A percentile compares a stretch with the other conserved stretches of the same genome.
Conservation (phyloP, 2,113 vertebrate genomes). For the Aplodontia rufa region DNA sequence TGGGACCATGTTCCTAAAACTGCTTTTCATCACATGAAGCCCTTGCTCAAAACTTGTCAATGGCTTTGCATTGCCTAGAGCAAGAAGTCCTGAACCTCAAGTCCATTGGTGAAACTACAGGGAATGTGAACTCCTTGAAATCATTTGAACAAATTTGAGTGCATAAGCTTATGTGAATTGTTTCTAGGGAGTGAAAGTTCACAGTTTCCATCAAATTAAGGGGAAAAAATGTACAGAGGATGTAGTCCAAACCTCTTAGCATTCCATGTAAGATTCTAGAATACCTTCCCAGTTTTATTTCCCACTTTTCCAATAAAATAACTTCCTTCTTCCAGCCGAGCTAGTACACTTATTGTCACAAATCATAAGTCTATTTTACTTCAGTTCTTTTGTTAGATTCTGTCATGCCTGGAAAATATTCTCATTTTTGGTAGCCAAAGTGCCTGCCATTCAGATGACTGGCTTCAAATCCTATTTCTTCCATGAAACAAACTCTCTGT, state of each 20-base stretch:
- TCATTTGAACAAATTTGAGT: not conserved
- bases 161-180: not conserved
- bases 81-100: not conserved
- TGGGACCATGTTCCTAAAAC: not conserved
- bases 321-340: not conserved
- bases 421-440: not conserved
- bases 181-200: not conserved
- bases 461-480: not conserved
- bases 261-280: not conserved
- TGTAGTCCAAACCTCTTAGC: not conserved
- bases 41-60: not conserved
- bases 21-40: not conserved
- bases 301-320: not conserved
- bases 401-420: not conserved
- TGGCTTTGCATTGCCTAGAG: not conserved
- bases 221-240: not conserved
- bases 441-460: not conserved
- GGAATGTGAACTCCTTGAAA: not conserved
- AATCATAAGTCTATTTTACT: not conserved
- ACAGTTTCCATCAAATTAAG: conserved; percentile 10
- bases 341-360: not conserved
- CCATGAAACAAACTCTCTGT: conserved; percentile 14
- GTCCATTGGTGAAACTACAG: too few relatives aligned
- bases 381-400: not conserved
- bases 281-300: not conserved